Conservation (phyloP, 2,888 invertebrate species). For the Uropetala carovei region DNA sequence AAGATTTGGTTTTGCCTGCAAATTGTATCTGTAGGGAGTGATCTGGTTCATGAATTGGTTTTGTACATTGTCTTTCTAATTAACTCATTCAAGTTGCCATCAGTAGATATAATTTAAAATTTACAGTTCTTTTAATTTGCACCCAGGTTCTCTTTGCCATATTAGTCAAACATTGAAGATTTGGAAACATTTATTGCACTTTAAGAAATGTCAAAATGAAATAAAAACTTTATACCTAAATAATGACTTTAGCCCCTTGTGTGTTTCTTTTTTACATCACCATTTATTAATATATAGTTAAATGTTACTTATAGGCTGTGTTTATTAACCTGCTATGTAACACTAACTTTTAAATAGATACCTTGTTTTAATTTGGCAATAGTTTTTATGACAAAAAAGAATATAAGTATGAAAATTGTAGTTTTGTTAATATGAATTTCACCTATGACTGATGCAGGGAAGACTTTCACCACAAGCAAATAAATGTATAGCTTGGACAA, state of each 20-base stretch:
- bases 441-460: too few relatives aligned
- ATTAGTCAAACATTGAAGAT: conserved; percentile 2
- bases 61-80: not conserved
- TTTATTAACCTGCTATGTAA: too few relatives aligned
- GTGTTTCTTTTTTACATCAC: not conserved
- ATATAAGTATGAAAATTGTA: too few relatives aligned
- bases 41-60: conserved; percentile 21
- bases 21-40: not conserved
- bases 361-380: not conserved
- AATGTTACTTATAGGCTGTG: too few relatives aligned
- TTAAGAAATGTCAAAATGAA: conserved; percentile 28
- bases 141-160: conserved; percentile 11
- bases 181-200: conserved; percentile 29
- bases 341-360: too few relatives aligned
- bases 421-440: too few relatives aligned
- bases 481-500: too few relatives aligned
- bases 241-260: not conserved
- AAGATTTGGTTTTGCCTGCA: not conserved
- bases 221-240: conserved; percentile 28
- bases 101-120: not conserved
- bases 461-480: too few relatives aligned
- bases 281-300: not conserved
- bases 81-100: conserved; percentile 9
- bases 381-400: not conserved
- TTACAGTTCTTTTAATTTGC: not conserved